These are phyloP conservation scores for Ispidina picta DNA, from an alignment of 2,797 vertebrate genomes.

Conservation along the genomic window DNA sequence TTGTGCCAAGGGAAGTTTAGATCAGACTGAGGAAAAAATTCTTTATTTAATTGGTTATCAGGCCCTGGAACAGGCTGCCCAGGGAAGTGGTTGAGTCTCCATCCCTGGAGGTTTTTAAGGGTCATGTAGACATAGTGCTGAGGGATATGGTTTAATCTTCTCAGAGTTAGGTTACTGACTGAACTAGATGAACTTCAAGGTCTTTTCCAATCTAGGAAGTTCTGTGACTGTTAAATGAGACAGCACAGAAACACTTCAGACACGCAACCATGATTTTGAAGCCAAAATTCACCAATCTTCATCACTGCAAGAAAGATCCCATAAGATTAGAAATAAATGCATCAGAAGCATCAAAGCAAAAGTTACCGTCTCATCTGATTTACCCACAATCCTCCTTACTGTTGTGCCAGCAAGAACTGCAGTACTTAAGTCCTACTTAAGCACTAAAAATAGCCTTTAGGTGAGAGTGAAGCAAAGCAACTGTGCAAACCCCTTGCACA, in stretches of 20 bases:
- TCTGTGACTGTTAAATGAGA: neutral
- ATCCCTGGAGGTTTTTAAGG: no score
- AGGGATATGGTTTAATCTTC: no score
- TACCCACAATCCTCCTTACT: neutral
- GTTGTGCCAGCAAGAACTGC: neutral
- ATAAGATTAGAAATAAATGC: neutral
- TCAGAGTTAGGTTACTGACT: no score
- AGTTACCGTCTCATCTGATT: neutral
- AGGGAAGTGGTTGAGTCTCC: no score
- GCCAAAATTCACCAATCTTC: neutral
- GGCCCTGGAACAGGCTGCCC: no score
- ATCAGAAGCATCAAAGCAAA: neutral
- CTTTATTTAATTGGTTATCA: no score
- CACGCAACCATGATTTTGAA: neutral
- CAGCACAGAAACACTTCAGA: neutral
- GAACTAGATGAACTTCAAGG: no score
- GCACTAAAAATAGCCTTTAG: neutral
- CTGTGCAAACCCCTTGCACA: rapidly evolving
- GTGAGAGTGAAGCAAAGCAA: neutral
- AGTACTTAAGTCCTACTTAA: neutral
- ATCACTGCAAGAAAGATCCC: neutral
- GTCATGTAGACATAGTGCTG: no score
- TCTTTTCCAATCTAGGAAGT: no score
- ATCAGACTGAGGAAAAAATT: no score
- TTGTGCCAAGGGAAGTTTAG: no score